These are phyloP conservation scores for Onychostruthus taczanowskii DNA, from an alignment of 2,113 vertebrate genomes.

Conservation along the genomic window DNA sequence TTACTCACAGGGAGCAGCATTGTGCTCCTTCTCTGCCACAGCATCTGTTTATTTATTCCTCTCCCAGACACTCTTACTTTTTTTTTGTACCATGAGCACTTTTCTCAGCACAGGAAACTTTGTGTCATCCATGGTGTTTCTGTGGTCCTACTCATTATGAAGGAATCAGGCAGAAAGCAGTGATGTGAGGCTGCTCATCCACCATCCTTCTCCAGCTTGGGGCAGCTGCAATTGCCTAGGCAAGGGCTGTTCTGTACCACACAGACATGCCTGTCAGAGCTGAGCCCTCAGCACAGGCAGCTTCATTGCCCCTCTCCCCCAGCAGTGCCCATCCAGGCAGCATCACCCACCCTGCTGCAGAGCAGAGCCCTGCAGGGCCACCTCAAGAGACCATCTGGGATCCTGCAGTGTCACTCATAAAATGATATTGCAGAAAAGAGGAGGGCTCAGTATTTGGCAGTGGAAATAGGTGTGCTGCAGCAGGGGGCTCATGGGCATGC, in stretches of 20 bases:
- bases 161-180: not conserved
- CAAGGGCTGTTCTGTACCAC: not conserved
- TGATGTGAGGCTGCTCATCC: not conserved
- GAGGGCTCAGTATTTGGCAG: not conserved
- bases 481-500: not conserved
- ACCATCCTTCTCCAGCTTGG: not conserved
- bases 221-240: not conserved
- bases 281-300: not conserved
- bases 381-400: accelerated
- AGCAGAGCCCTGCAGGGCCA: not conserved
- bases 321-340: accelerated
- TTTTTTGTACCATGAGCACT: not conserved
- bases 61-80: not conserved
- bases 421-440: not conserved
- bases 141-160: too few relatives aligned
- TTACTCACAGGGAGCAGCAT: not conserved
- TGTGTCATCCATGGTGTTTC: not conserved
- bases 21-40: not conserved
- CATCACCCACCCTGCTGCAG: not conserved
- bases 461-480: not conserved
- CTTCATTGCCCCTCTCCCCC: not conserved
- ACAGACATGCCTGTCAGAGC: accelerated
- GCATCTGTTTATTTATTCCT: not conserved
- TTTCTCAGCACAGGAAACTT: not conserved
- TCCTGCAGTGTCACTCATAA: not conserved